These are phyloP conservation scores for Leuciscus waleckii DNA, from an alignment of 2,797 vertebrate species.

Conservation along the genomic window DNA sequence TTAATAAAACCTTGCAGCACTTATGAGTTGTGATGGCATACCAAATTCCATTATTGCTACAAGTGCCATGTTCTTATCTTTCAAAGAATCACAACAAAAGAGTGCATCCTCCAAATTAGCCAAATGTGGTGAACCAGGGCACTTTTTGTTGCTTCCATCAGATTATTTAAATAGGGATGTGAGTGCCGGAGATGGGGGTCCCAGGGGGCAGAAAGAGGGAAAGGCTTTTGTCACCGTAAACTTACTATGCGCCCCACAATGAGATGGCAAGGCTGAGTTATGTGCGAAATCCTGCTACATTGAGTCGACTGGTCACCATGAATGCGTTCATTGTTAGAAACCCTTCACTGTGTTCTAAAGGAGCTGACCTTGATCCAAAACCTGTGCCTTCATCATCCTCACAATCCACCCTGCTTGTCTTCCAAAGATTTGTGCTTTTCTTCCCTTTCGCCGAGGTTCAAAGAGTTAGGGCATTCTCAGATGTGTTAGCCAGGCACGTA, in stretches of 20 bases:
- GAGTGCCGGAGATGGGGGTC: conserved; percentile 39
- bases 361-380: conserved; percentile 63
- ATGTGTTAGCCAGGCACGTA: conserved; percentile 38
- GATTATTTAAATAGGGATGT: conserved; percentile 1
- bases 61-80: conserved; percentile 43
- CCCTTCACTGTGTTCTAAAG: conserved; percentile 57
- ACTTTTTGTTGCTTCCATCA: conserved; percentile 26
- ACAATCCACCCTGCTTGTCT: conserved; percentile 56
- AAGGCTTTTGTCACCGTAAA: conserved; percentile 57
- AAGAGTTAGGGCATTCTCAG: conserved; percentile 48
- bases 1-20: background rate
- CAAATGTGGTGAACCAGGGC: conserved; percentile 36
- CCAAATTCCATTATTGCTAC: conserved; percentile 36
- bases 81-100: conserved; percentile 34
- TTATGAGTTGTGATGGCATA: conserved; percentile 1
- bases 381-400: conserved; percentile 56
- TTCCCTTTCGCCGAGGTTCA: conserved; percentile 57
- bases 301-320: conserved; percentile 55
- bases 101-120: conserved; percentile 52
- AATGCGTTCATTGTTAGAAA: conserved; percentile 72
- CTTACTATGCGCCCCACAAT: conserved; percentile 57
- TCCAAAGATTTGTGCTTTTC: conserved; percentile 44
- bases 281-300: conserved; percentile 52
- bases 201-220: conserved; percentile 31
- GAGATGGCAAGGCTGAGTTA: conserved; percentile 62